Conservation (phyloP, 2,888 invertebrate species). For the Prionchulus punctatus region DNA sequence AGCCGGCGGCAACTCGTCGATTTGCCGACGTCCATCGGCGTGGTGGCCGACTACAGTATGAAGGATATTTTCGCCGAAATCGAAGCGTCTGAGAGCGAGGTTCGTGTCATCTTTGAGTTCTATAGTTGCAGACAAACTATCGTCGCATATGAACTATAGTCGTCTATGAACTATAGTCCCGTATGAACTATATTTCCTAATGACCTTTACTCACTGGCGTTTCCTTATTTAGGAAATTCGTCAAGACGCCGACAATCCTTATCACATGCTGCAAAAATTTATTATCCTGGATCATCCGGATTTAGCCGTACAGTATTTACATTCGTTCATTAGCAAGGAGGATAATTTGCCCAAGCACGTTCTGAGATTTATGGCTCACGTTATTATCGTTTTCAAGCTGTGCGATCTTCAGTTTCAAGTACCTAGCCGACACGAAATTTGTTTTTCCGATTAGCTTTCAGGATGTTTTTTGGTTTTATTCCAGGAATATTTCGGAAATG, state of each 20-base stretch:
- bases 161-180: too few relatives aligned
- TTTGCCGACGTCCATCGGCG: background rate
- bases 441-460: too few relatives aligned
- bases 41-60: background rate
- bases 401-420: slow-evolving; percentile 37
- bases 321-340: background rate
- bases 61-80: background rate
- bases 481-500: slow-evolving; percentile 46
- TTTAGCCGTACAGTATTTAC: background rate
- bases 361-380: background rate
- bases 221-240: background rate
- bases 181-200: too few relatives aligned
- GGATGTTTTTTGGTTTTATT: slow-evolving; percentile 41
- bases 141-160: too few relatives aligned
- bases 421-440: too few relatives aligned
- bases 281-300: background rate
- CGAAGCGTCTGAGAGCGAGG: too few relatives aligned
- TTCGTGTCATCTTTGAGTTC: too few relatives aligned
- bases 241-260: background rate
- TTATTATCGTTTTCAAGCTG: background rate
- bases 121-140: too few relatives aligned
- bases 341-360: background rate
- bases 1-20: too few relatives aligned
- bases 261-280: background rate
- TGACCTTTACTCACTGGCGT: background rate